Evolutionary conservation across 2,113 vertebrate species (phyloP), one percentile per base, ranked within the genome.

Genomic region (Poecilia latipinna): DNA sequence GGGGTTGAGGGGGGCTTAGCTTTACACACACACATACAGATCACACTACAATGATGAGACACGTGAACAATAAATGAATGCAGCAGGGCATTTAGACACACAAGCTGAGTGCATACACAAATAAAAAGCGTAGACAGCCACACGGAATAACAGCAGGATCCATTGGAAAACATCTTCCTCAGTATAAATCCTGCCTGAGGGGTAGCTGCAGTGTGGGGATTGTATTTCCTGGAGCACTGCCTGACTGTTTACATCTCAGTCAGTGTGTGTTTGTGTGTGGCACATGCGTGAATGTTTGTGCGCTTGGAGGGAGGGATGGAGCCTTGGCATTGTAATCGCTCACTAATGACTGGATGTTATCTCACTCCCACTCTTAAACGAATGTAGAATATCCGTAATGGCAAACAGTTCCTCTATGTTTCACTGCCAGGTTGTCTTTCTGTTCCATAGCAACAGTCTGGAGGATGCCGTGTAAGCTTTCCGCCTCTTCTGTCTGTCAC

Each of bases 331-430:
- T 91, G 89, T 91, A 93, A 91, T 89, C 89, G 78, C 84, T 91
- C 78, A 90, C 87, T 92, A 92, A 92, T 92, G 87, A 90, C 90
- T 91, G 82, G 88, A 91, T 92, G 86, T 90, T 93, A 90, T 91
- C 92, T 86, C 82, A 79, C 83, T 86, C 86, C 80, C 84, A 89
- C 92, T 88, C 86, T 78, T 90, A 91, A 90, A 90, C 83, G 80
- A 89, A 91, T 83, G 84, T 83, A 90, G 74, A 79, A 83, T 86
- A 92, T 85, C 68, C 68, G 65, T 84, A 44, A 74, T 64, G 80
- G 77, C 78, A 61, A 88, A 79, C 84, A 78, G 88, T 87, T 87
- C 91, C 85, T 83, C 82, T 82, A 78, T 90, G 90, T 91, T 80
- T 84, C 81, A 71, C 71, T 29, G 68, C 69, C 74, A 82, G 82